These are phyloP conservation scores for Aspidoscelis tigris DNA, from an alignment of 2,113 vertebrate genomes.

Conservation along the genomic window DNA sequence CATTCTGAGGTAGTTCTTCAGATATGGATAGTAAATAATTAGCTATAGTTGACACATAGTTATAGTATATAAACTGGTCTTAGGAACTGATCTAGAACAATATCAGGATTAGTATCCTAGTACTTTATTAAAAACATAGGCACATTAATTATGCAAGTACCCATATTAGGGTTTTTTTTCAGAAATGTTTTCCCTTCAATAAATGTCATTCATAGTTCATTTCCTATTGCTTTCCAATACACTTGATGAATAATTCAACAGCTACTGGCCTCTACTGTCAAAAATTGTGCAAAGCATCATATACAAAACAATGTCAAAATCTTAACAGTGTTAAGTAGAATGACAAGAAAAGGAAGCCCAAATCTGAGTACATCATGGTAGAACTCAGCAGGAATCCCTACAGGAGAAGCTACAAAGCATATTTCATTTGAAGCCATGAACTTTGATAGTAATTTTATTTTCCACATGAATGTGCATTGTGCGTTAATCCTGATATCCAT, in stretches of 20 bases:
- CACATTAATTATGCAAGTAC: neutral
- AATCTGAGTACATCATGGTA: slow-evolving; percentile 60
- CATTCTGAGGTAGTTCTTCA: neutral
- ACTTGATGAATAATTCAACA: slow-evolving; percentile 25
- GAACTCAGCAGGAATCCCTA: slow-evolving; percentile 64
- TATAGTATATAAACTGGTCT: neutral
- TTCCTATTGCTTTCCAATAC: slow-evolving; percentile 31
- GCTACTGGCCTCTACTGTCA: slow-evolving; percentile 50
- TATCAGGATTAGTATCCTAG: neutral
- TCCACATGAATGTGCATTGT: slow-evolving; percentile 56
- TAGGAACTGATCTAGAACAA: neutral
- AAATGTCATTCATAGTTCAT: slow-evolving; percentile 27
- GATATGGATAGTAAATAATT: too few relatives aligned
- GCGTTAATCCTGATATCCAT: slow-evolving; percentile 70
- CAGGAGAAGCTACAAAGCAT: slow-evolving; percentile 58
- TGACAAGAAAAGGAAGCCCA: slow-evolving; percentile 47
- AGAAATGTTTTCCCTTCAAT: neutral
- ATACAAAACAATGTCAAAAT: slow-evolving; percentile 43
- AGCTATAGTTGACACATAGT: neutral
- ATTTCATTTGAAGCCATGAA: slow-evolving; percentile 67
- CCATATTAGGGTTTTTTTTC: neutral
- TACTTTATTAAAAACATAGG: neutral
- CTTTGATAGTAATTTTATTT: slow-evolving; percentile 69
- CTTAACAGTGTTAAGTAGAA: slow-evolving; percentile 43
- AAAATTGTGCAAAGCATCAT: slow-evolving; percentile 45